Conservation (phyloP, 1,140 invertebrate species). For the Chlorops oryzae region DNA sequence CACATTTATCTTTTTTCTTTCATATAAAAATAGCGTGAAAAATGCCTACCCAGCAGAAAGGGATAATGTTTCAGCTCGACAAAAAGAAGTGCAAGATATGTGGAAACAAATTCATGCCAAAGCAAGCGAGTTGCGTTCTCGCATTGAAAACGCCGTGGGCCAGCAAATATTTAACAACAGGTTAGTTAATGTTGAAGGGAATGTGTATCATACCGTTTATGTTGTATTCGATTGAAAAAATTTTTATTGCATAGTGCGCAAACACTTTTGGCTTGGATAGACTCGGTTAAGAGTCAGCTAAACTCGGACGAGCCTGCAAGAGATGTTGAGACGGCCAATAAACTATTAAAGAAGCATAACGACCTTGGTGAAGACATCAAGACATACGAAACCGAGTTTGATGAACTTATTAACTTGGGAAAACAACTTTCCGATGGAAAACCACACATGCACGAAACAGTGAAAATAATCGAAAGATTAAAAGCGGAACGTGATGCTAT, state of each 20-base stretch:
- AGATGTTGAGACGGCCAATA: conserved; percentile 86
- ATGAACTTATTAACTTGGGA: conserved; percentile 71
- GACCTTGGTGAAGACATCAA: conserved; percentile 89
- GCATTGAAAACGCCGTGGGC: conserved; percentile 88
- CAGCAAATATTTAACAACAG: conserved; percentile 87
- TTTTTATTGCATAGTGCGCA: too few relatives aligned
- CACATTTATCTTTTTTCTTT: too few relatives aligned
- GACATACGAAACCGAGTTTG: conserved; percentile 67
- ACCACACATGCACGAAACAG: conserved; percentile 61
- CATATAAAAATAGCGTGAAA: conserved; percentile 61
- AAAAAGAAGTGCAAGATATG: conserved; percentile 77
- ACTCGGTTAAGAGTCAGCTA: conserved; percentile 69
- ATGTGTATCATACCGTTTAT: not conserved
- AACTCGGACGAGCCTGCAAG: conserved; percentile 75
- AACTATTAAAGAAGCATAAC: conserved; percentile 82
- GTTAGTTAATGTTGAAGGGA: conserved; percentile 3
- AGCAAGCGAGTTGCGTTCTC: conserved; percentile 68
- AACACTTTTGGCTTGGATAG: conserved; percentile 72
- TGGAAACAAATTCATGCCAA: conserved; percentile 85
- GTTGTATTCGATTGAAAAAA: too few relatives aligned
- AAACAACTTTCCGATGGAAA: conserved; percentile 66
- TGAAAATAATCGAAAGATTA: conserved; percentile 67
- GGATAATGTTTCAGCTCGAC: conserved; percentile 74
- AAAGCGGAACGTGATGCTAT: conserved; percentile 71
- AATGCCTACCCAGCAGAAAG: conserved; percentile 85